Percentiles rank a stretch among this genome's conserved stretches.
These are phyloP conservation scores for Drosophila simulans DNA, from an alignment of 1,140 invertebrate genomes.

Conservation along the genomic window DNA sequence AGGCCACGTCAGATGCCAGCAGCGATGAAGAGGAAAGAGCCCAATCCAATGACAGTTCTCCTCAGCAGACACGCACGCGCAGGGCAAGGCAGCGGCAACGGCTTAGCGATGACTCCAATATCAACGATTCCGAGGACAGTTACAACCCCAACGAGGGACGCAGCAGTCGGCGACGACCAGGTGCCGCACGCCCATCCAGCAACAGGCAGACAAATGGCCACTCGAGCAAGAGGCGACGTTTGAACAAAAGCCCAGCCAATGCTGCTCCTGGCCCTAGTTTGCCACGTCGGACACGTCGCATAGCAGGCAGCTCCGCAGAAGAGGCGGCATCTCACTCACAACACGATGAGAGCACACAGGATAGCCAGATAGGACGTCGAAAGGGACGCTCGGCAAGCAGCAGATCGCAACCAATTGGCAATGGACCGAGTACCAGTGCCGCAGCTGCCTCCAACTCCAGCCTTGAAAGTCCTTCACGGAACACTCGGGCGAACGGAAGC, in stretches of 20 bases:
- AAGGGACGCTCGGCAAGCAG: slow-evolving; percentile 54
- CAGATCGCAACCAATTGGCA: slow-evolving; percentile 28
- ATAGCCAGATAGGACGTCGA: slow-evolving; percentile 61
- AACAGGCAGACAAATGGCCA: slow-evolving; percentile 34
- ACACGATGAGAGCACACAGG: slow-evolving; percentile 76
- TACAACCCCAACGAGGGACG: slow-evolving; percentile 82
- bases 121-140: slow-evolving; percentile 84
- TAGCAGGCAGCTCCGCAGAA: slow-evolving; percentile 60
- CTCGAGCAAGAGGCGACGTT: slow-evolving; percentile 32
- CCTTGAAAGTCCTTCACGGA: slow-evolving; percentile 68
- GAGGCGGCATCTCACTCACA: slow-evolving; percentile 64
- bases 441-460: slow-evolving; percentile 45
- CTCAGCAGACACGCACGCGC: slow-evolving; percentile 50
- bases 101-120: slow-evolving; percentile 53
- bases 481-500: slow-evolving; percentile 67
- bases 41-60: slow-evolving; percentile 54
- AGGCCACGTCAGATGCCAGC: slow-evolving; percentile 63
- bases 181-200: slow-evolving; percentile 19
- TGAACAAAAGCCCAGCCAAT: slow-evolving; percentile 25
- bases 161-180: slow-evolving; percentile 19
- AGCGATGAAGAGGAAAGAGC: slow-evolving; percentile 63
- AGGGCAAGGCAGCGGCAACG: slow-evolving; percentile 40
- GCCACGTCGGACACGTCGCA: slow-evolving; percentile 52
- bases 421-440: slow-evolving; percentile 67
- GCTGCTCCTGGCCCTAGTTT: slow-evolving; percentile 1